phyloP scores from a whole-genome alignment of 2,888 invertebrate genomes.

The Brachypterus glaber region DNA sequence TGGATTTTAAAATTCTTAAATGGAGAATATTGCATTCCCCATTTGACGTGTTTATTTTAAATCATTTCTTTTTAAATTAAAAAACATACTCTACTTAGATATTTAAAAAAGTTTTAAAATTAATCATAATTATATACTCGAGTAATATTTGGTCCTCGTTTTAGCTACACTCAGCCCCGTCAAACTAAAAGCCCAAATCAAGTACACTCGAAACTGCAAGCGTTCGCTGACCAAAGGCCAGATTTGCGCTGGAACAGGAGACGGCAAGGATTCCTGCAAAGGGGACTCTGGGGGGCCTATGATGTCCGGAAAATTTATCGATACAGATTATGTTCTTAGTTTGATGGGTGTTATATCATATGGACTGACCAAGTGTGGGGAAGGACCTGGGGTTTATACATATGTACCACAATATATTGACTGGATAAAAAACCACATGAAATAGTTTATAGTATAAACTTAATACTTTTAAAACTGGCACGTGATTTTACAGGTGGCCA shows the following conservation, averaged over 20 bases:
- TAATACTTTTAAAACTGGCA: no score
- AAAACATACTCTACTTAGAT: not conserved
- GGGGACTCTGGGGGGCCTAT: constrained; percentile 74
- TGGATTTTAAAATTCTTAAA: no score
- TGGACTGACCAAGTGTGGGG: constrained; percentile 53
- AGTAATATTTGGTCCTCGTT: constrained; percentile 11
- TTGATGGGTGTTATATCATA: constrained; percentile 58
- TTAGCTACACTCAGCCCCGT: constrained; percentile 25
- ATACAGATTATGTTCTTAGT: constrained; percentile 45
- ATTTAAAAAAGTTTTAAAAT: not conserved
- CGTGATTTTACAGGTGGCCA: no score
- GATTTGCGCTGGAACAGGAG: constrained; percentile 61
- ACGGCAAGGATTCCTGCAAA: constrained; percentile 58
- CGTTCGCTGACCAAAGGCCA: constrained; percentile 41
- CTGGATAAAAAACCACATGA: constrained; percentile 47
- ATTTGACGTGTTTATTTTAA: constrained; percentile 7
- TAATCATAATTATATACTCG: not conserved
- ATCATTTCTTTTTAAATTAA: constrained; percentile 2
- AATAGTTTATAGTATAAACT: constrained; percentile 5
- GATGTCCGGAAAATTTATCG: constrained; percentile 44
- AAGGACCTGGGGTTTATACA: constrained; percentile 60
- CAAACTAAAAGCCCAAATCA: constrained; percentile 24
- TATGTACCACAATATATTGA: constrained; percentile 50
- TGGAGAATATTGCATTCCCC: no score
- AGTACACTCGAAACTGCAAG: constrained; percentile 11